Conservation (phyloP, 1,140 invertebrate genomes). For the Gerris buenoi region DNA sequence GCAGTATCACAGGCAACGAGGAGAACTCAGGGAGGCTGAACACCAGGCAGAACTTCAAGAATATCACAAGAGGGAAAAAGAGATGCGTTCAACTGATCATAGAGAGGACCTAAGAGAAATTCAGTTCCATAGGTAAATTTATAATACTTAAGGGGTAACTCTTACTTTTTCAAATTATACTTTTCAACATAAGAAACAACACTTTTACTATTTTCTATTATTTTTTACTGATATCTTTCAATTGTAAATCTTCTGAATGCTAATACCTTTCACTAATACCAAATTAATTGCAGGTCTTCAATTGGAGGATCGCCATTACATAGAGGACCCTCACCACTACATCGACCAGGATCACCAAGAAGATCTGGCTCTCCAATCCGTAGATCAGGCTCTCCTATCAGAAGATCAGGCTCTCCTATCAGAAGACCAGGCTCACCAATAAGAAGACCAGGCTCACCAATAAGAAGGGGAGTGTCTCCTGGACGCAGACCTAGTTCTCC, state of each 20-base stretch:
- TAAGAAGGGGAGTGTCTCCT: neutral
- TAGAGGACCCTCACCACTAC: neutral
- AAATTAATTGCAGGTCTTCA: neutral
- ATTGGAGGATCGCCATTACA: neutral
- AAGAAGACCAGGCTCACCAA: neutral
- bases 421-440: neutral
- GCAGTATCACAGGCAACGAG: slow-evolving; percentile 33
- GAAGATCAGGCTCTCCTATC: neutral
- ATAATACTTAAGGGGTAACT: no score
- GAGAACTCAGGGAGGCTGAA: slow-evolving; percentile 23
- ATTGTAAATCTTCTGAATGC: no score
- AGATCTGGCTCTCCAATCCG: slow-evolving; percentile 21
- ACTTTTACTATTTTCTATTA: no score
- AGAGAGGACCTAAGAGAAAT: neutral
- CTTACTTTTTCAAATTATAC: no score
- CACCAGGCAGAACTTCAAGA: neutral
- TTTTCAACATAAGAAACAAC: no score
- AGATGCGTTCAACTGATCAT: neutral
- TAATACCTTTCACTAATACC: no score
- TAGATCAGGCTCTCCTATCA: slow-evolving; percentile 6
- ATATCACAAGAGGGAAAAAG: neutral
- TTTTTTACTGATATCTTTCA: no score
- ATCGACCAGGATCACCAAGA: slow-evolving; percentile 16
- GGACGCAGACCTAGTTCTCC: neutral
- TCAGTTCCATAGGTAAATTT: neutral